Percentiles rank a stretch among this genome's conserved stretches.
phyloP scores from a whole-genome alignment of 2,888 invertebrate genomes.

The Acronicta psi region DNA sequence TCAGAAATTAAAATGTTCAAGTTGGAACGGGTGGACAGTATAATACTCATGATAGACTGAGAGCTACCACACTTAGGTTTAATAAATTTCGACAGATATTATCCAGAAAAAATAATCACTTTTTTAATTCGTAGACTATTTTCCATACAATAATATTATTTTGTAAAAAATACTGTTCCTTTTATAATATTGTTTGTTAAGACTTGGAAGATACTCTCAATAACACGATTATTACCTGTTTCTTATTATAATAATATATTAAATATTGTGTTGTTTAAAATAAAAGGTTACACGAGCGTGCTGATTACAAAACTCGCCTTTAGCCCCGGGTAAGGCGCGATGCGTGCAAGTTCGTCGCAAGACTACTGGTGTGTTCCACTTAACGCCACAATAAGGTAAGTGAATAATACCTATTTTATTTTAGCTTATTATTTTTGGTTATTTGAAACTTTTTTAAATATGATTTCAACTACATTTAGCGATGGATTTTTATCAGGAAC shows the following conservation, averaged over 20 bases:
- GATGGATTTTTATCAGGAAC: too few relatives aligned
- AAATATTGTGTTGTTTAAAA: slow-evolving; percentile 41
- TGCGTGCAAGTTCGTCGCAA: slow-evolving; percentile 34
- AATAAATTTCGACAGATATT: too few relatives aligned
- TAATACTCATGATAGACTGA: too few relatives aligned
- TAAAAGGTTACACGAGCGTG: slow-evolving; percentile 54
- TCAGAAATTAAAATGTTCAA: too few relatives aligned
- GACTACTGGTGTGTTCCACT: slow-evolving; percentile 46
- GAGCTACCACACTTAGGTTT: too few relatives aligned
- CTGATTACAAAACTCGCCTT: slow-evolving; percentile 62
- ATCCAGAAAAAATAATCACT: too few relatives aligned
- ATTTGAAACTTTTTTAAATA: not conserved
- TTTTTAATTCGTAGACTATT: too few relatives aligned
- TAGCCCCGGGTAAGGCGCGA: slow-evolving; percentile 51
- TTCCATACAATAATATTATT: too few relatives aligned
- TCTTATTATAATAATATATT: slow-evolving; percentile 37
- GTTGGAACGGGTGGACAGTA: too few relatives aligned
- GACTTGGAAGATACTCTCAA: not conserved
- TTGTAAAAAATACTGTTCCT: not conserved
- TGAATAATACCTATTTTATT: not conserved
- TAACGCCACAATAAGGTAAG: slow-evolving; percentile 26
- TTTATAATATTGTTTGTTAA: not conserved
- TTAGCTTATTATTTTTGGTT: not conserved
- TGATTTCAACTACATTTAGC: too few relatives aligned
- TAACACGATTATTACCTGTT: slow-evolving; percentile 15